Percentiles rank a stretch among this genome's conserved stretches.
These are phyloP conservation scores for Ceratina calcarata DNA, from an alignment of 1,140 invertebrate genomes.

Conservation along the genomic window DNA sequence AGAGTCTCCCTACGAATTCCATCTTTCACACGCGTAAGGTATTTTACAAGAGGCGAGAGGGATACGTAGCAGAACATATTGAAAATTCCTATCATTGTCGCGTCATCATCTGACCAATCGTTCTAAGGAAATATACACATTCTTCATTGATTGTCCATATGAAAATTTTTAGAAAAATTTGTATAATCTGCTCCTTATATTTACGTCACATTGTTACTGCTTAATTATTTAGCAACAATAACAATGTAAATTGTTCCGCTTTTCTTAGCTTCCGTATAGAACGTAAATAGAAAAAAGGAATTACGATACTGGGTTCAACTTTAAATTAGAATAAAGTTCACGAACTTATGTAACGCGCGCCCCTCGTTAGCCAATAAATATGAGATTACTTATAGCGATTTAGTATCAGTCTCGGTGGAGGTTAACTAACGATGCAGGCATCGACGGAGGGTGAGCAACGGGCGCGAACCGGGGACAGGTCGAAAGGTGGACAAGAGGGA, in stretches of 20 bases:
- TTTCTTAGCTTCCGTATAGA: too few relatives aligned
- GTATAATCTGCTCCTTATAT: too few relatives aligned
- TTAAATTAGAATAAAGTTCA: too few relatives aligned
- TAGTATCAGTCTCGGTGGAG: background rate
- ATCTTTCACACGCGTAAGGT: background rate
- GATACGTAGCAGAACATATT: conserved; percentile 4
- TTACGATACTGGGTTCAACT: too few relatives aligned
- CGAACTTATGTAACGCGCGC: too few relatives aligned
- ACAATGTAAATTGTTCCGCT: too few relatives aligned
- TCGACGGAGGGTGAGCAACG: background rate
- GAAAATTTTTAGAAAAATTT: too few relatives aligned
- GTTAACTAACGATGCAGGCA: background rate
- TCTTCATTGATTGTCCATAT: background rate
- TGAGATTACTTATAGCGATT: background rate
- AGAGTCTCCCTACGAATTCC: background rate
- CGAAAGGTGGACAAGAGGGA: conserved; percentile 29
- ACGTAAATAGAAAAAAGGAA: too few relatives aligned
- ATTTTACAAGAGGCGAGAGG: background rate
- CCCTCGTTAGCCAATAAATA: background rate
- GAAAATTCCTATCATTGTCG: conserved; percentile 15
- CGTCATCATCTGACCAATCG: background rate
- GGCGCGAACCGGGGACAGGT: conserved; percentile 37
- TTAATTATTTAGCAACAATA: too few relatives aligned
- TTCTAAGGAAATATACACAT: too few relatives aligned
- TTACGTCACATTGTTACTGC: too few relatives aligned